These are phyloP conservation scores for Dexiosoma caninum DNA, from an alignment of 2,888 invertebrate species.

Conservation along the genomic window DNA sequence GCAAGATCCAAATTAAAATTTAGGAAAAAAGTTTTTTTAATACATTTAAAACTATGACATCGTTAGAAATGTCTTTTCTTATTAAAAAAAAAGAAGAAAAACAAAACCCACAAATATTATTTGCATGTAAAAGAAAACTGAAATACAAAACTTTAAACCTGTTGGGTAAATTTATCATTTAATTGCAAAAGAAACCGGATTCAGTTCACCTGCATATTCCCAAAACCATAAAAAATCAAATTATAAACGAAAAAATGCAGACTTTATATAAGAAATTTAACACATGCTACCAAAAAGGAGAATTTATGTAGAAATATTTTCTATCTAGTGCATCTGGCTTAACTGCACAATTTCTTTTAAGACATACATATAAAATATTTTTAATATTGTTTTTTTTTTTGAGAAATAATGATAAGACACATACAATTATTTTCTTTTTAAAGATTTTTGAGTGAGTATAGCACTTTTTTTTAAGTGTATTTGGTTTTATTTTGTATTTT, in stretches of 20 bases:
- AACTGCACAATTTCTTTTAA: not conserved
- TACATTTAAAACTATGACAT: not conserved
- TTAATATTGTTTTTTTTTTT: slow-evolving; percentile 1
- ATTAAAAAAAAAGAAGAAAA: no score
- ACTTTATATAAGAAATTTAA: slow-evolving; percentile 38
- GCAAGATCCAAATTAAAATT: no score
- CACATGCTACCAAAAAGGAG: not conserved
- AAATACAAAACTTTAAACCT: slow-evolving; percentile 27
- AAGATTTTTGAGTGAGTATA: not conserved
- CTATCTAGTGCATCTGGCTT: no score
- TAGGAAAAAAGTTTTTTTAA: not conserved
- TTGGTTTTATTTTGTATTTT: not conserved
- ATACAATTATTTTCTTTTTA: slow-evolving; percentile 17
- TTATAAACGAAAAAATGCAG: slow-evolving; percentile 5
- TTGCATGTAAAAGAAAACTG: not conserved
- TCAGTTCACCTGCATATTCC: slow-evolving; percentile 51
- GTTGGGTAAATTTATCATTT: slow-evolving; percentile 38
- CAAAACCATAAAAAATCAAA: not conserved
- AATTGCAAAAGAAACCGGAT: slow-evolving; percentile 55
- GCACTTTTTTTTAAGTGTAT: slow-evolving; percentile 10
- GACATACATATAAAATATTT: not conserved
- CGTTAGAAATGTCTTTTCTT: not conserved
- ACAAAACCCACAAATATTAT: not conserved
- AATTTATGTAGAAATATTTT: not conserved
- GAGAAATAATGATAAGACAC: not conserved